phyloP scores from a whole-genome alignment of 2,888 invertebrate species.

The Drosophila antonietae region DNA sequence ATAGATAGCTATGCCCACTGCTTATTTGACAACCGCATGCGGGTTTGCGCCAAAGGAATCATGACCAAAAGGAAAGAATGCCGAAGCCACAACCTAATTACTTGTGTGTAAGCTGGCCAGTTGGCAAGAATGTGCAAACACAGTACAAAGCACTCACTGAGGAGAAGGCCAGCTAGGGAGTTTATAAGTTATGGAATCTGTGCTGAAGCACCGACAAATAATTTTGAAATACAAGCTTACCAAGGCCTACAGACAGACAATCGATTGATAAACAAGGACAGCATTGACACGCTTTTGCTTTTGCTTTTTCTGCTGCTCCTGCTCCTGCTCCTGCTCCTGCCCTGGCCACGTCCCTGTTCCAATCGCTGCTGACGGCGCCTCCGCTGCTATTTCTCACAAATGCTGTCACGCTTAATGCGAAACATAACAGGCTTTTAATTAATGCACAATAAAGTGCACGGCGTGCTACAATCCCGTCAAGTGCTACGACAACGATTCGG shows the following conservation, averaged over 20 bases:
- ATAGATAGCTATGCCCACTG: slow-evolving; percentile 43
- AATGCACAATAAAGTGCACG: slow-evolving; percentile 71
- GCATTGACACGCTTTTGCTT: not conserved
- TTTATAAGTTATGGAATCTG: slow-evolving; percentile 70
- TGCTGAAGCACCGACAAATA: slow-evolving; percentile 71
- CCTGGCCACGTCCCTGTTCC: not conserved
- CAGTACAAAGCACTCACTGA: slow-evolving; percentile 18
- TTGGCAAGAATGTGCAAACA: slow-evolving; percentile 60
- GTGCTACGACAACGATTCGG: slow-evolving; percentile 59
- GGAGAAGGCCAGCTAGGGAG: slow-evolving; percentile 7
- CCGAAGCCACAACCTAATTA: slow-evolving; percentile 80
- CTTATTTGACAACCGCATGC: slow-evolving; percentile 66
- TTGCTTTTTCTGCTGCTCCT: not conserved
- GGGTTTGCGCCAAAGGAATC: slow-evolving; percentile 68
- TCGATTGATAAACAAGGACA: slow-evolving; percentile 77
- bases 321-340: not conserved
- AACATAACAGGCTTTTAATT: slow-evolving; percentile 76
- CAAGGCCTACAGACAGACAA: slow-evolving; percentile 33
- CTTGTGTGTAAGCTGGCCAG: slow-evolving; percentile 70
- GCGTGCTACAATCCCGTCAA: slow-evolving; percentile 48
- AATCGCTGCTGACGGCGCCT: not conserved
- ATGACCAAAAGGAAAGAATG: slow-evolving; percentile 76
- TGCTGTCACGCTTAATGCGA: slow-evolving; percentile 64
- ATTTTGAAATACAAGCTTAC: slow-evolving; percentile 70
- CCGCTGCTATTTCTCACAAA: slow-evolving; percentile 21